Base-by-base conservation (phyloP, 2,888 invertebrate genomes). In the Drosophila merina region DNA sequence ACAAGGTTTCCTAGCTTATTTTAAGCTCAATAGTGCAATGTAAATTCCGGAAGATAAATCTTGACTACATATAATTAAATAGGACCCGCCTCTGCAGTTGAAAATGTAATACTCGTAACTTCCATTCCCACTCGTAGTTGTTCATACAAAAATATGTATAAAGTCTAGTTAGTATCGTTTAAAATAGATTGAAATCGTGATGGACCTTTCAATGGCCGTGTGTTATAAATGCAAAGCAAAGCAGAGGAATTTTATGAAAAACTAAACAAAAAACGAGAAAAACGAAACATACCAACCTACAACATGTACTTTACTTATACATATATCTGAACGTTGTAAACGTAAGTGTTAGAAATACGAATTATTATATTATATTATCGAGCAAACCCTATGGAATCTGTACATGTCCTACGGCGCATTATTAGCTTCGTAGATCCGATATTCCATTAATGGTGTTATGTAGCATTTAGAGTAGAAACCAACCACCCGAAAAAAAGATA, bases 401-500 rank as follows among this genome's bases (percentile, higher is more conserved):
- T 28, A 28, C 50, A 57, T 79, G 52, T 28, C 28, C 28, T 28
- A 6, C 28, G 28, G 6, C 4, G 28, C 28, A 75, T 64, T 79
- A 54, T 40, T 72, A 56, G 66, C 71, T 71, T 62, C 57, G 74
- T 81, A 84, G 82, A 71, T 78, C 74, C 66, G 74, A 79, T 69
- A 67, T 70, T 69, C 80, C 77, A 72, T 74, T 74, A 66, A 70
- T 63, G 81, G 75, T 67, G 73, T 83, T 86, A 76, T 72, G 76
- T 87, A 82, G 87, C 82, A 86, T 82, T 85, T 84, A 74, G 77
- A 74, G 70, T 76, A 81, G 78, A 71, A 36, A 70, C 69, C 30
- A 63, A 81, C 81, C 81, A 76, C 79, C 85, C 74, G 57, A 77
- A 42, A 77, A 12, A 66, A n/a, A 36, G 20, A 20, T 28, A 47